Evolutionary conservation across 2,888 invertebrate species (phyloP).

Genomic region (Limnephilus rhombicus): DNA sequence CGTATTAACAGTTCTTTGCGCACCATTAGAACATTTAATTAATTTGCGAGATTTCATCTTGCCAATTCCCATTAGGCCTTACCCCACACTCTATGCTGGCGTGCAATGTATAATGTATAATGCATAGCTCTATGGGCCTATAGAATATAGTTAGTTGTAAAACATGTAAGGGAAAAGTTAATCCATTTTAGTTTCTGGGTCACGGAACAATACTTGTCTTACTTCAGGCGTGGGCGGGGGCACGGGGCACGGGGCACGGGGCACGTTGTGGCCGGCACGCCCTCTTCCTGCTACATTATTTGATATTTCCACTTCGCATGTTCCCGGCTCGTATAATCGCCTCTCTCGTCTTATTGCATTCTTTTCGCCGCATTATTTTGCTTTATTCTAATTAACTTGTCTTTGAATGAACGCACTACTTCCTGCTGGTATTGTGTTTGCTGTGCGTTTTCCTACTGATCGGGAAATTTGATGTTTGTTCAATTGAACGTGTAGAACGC

Average conservation of each 20-base stretch:
- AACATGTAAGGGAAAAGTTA: constrained; percentile 4
- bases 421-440: neutral
- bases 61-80: constrained; percentile 10
- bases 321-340: neutral
- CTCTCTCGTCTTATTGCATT: constrained; percentile 21
- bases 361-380: constrained; percentile 14
- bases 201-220: constrained; percentile 16
- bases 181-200: constrained; percentile 8
- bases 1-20: neutral
- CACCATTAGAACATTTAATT: neutral
- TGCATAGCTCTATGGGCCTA: neutral
- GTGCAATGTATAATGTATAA: neutral
- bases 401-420: neutral
- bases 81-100: neutral
- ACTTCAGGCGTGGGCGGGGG: neutral
- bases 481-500: too few relatives aligned
- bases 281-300: constrained; percentile 8
- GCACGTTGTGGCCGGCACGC: neutral
- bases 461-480: neutral
- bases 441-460: neutral
- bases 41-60: constrained; percentile 8
- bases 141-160: constrained; percentile 6
- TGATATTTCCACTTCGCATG: constrained; percentile 18
- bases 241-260: neutral
- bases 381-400: neutral